These are phyloP conservation scores for Helicolenus hilgendorfi DNA, from an alignment of 2,797 vertebrate species.

Conservation along the genomic window DNA sequence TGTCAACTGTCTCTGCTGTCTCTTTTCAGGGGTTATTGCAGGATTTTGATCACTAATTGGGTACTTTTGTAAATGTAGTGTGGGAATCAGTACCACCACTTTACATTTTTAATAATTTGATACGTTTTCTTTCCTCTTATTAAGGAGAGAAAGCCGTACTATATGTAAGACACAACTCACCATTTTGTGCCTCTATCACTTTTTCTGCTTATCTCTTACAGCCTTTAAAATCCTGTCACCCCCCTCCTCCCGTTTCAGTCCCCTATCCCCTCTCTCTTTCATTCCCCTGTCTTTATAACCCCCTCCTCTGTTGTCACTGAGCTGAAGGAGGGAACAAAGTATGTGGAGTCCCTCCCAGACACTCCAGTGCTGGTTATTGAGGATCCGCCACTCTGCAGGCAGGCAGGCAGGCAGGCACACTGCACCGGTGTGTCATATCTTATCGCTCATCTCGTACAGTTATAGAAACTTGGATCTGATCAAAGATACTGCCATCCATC, in stretches of 20 bases:
- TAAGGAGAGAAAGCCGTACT: neutral
- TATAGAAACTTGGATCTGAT: conserved; percentile 39
- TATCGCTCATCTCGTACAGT: conserved; percentile 43
- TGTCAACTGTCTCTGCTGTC: neutral
- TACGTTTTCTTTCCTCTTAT: neutral
- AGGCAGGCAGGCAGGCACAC: neutral
- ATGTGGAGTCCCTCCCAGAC: conserved; percentile 72
- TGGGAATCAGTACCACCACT: neutral
- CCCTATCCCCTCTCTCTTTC: conserved; percentile 31
- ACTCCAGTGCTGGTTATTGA: conserved; percentile 52
- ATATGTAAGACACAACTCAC: neutral
- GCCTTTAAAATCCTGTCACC: conserved; percentile 3
- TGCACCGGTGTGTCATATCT: conserved; percentile 44
- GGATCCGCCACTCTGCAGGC: conserved; percentile 37
- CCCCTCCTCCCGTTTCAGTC: neutral
- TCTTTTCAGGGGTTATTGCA: neutral
- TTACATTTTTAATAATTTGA: neutral
- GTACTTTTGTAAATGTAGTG: neutral
- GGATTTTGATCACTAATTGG: neutral
- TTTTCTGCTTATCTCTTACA: conserved; percentile 4
- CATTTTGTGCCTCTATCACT: neutral
- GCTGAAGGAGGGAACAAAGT: conserved; percentile 67
- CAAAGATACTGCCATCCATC: neutral
- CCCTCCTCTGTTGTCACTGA: conserved; percentile 40
- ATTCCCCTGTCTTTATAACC: conserved; percentile 9